These are phyloP conservation scores for Falco berigora DNA, from an alignment of 2,797 vertebrate genomes.

Conservation along the genomic window DNA sequence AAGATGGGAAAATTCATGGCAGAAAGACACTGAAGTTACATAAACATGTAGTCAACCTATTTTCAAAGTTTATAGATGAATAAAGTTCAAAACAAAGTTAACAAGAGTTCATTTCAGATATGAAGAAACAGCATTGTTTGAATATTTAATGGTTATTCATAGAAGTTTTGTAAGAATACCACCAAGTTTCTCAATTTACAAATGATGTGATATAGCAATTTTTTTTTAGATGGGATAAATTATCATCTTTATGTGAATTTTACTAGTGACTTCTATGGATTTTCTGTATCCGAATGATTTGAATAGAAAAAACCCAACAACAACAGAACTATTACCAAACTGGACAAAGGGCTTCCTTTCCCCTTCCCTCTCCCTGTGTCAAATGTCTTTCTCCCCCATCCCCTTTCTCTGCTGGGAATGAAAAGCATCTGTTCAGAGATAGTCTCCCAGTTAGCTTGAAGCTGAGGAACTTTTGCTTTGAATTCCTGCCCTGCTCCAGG, in stretches of 20 bases:
- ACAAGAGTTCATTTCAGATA: neutral
- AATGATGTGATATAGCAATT: neutral
- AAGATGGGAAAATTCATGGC: neutral
- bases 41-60: neutral
- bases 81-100: neutral
- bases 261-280: neutral
- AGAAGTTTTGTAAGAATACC: conserved; percentile 8
- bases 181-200: conserved; percentile 24
- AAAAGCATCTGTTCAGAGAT: neutral
- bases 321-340: neutral
- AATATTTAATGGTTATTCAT: neutral
- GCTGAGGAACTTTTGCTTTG: neutral
- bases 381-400: neutral
- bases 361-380: neutral
- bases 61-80: neutral
- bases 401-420: neutral
- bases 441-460: neutral
- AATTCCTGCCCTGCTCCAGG: neutral
- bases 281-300: neutral
- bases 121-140: neutral
- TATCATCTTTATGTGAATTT: neutral
- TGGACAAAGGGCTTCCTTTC: neutral
- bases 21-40: neutral
- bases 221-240: neutral
- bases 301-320: neutral